Base-by-base conservation (phyloP, 2,113 vertebrate species). In the Macrotus californicus region DNA sequence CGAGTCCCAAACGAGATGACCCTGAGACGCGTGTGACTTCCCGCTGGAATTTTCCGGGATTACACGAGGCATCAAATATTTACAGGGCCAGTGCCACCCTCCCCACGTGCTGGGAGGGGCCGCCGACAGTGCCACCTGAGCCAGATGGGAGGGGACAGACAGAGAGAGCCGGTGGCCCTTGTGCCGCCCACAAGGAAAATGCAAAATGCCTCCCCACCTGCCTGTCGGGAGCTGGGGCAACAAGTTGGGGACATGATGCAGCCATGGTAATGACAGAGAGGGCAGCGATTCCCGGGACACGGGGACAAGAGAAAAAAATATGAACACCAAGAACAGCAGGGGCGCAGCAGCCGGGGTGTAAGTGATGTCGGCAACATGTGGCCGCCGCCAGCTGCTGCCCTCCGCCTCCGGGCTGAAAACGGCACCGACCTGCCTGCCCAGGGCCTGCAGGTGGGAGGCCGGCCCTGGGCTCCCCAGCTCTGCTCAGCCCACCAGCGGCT, bases 201-300 rank as follows among this genome's bases (percentile, higher is more conserved):
- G 22, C 3, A 3, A 36, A 24, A 3, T 2, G 24, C 59, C 59
- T 11, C 10, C 10, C 26, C 4, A 1, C 26, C 41, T 3, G 0
- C 4, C 6, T 0, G 34, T 19, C 19, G 12, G 59, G 59, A 61
- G 59, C 59, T 4, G 59, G 59, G 10, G 8, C 59, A 12, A 4
- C 54, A 4, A 12, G 16, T 31, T 0, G 10, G 18, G 2, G 19
- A 24, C 1, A 1, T 5, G 3, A 0, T 0, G 29, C 21, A 11
- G 22, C n/a, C 15, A 0, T 0, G 81, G 22, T 0, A 5, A 21
- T 7, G 66, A 16, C 0, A 0, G 14, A 73, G 48, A 3, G 1
- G 0, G 56, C 66, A 7, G 2, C 1, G 0, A 19, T 12, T 19
- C 10, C 4, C 31, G 13, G 36, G 69, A 13, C 0, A 2, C 21